Conservation (phyloP, 2,113 vertebrate genomes). For the Lontra canadensis region DNA sequence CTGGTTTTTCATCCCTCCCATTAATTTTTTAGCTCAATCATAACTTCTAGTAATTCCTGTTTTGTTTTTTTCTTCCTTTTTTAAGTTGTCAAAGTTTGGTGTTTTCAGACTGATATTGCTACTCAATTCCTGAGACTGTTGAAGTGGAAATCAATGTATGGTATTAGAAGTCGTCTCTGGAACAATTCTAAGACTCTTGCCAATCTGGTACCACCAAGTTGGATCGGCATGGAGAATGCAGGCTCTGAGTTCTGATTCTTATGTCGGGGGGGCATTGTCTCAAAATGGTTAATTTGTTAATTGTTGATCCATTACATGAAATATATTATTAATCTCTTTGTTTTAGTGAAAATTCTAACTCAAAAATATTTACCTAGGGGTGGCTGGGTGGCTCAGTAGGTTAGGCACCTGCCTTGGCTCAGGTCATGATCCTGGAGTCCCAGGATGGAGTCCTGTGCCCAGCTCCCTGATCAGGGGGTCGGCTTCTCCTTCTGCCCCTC, state of each 20-base stretch:
- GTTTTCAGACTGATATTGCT: not conserved
- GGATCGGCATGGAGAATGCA: not conserved
- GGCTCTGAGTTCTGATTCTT: not conserved
- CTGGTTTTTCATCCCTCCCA: accelerated
- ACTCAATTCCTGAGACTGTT: not conserved
- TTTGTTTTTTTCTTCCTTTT: not conserved
- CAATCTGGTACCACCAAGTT: not conserved
- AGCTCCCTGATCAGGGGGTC: not conserved
- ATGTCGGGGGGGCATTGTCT: accelerated
- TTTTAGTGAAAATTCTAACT: not conserved
- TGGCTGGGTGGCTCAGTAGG: not conserved
- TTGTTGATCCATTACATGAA: not conserved
- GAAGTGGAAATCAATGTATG: not conserved
- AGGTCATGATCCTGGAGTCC: not conserved
- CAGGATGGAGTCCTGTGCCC: not conserved
- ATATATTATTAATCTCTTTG: not conserved
- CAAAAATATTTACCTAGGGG: not conserved
- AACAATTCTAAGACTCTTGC: not conserved
- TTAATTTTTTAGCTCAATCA: not conserved
- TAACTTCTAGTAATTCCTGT: not conserved
- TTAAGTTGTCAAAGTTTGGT: not conserved
- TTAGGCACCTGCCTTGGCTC: not conserved
- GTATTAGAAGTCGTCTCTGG: not conserved
- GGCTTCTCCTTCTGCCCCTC: not conserved
- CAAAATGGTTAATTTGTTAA: not conserved